Evolutionary conservation across 2,797 vertebrate species (phyloP), one percentile per base, ranked within the genome.

Genomic region (Protosalanx chinensis): DNA sequence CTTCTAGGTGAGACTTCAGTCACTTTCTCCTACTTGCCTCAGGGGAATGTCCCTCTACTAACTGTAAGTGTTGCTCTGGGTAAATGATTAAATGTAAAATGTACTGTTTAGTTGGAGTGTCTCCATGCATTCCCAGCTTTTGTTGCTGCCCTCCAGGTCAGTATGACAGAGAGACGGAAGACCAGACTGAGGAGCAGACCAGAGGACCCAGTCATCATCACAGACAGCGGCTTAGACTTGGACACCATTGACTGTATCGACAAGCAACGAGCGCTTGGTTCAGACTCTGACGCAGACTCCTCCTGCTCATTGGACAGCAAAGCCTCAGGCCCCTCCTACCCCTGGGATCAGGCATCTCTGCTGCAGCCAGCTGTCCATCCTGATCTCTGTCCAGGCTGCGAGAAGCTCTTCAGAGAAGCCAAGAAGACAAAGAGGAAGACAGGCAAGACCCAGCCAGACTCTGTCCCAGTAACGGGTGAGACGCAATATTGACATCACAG

Each of bases 301-400:
- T 37, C 32, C 32, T 10, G 56, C 53, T 76, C 74, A 58, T 33
- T 67, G 16, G 82, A 80, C 76, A 87, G 87, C 53, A 8, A 81
- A 3, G 72, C 4, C 0, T 89, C 90, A 30, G 90, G 89, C 46
- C 89, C 89, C 0, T 84, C 82, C 6, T 0, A 35, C 27, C 33
- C 1, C 0, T 20, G 13, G 33, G 46, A n/a, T 5, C 1, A 15
- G 18, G 23, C 27, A 35, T 10, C 58, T 8, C 6, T 51, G 2
- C 15, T 64, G 57, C 72, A 53, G 30, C 41, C 0, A 0, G 66
- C 23, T 12, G 7, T 30, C 13, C 23, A 59, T 1, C 58, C 13
- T 16, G 32, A 3, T 29, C 1, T 82, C 57, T 91, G 90, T 75
- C 63, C 72, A 0, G 65, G 56, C 60, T 91, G 90, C 66, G 30